A percentile compares a stretch with the other conserved stretches of the same genome.
phyloP scores from a whole-genome alignment of 2,888 invertebrate species.

The Syrista parreyssii region DNA sequence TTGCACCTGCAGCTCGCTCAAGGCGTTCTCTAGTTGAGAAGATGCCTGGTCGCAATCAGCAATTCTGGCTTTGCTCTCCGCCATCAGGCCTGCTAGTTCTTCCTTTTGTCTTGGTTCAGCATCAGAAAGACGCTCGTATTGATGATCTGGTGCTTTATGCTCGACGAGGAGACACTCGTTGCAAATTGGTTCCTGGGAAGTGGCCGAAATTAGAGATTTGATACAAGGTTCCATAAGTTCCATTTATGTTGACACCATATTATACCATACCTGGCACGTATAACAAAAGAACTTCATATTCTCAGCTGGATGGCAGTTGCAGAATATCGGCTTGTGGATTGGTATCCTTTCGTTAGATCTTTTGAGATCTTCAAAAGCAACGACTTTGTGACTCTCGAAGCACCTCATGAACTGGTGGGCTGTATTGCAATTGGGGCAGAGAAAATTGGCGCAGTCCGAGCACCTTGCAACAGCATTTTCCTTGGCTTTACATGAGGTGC shows the following conservation, averaged over 20 bases:
- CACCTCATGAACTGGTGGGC: conserved; percentile 97
- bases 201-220: too few species aligned
- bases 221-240: not conserved
- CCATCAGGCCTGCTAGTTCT: conserved; percentile 79
- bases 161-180: conserved; percentile 86
- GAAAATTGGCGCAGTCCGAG: conserved; percentile 93
- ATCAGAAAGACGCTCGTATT: conserved; percentile 83
- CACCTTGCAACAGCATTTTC: conserved; percentile 94
- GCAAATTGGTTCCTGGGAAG: conserved; percentile 81
- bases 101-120: conserved; percentile 83
- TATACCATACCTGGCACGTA: conserved; percentile 74
- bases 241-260: not conserved
- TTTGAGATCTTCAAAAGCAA: conserved; percentile 87
- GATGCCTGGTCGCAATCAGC: conserved; percentile 82
- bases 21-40: conserved; percentile 79
- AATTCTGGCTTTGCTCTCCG: conserved; percentile 81
- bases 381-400: conserved; percentile 94
- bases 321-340: conserved; percentile 90
- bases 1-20: conserved; percentile 88
- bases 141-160: conserved; percentile 85
- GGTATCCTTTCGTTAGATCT: conserved; percentile 82
- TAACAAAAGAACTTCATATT: conserved; percentile 89
- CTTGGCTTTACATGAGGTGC: conserved; percentile 96
- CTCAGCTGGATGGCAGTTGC: conserved; percentile 84
- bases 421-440: conserved; percentile 93